Conservation (phyloP, 2,797 vertebrate genomes). For the Emydoidea blandingii region DNA sequence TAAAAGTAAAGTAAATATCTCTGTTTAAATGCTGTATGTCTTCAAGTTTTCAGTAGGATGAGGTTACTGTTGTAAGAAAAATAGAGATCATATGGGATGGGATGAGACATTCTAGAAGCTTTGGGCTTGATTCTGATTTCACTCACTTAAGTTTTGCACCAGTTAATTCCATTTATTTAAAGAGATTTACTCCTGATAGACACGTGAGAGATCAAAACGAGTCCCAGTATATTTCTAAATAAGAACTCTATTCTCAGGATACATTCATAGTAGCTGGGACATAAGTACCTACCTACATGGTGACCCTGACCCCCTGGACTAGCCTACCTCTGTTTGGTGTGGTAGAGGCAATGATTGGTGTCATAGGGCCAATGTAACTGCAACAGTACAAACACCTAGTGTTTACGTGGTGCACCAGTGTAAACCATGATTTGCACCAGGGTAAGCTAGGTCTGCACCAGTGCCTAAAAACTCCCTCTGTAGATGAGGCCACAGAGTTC, state of each 20-base stretch:
- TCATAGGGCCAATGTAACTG: background rate
- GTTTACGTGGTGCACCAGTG: background rate
- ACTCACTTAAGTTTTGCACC: background rate
- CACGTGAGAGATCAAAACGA: background rate
- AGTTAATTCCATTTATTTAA: conserved; percentile 1
- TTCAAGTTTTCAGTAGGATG: background rate
- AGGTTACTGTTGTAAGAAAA: background rate
- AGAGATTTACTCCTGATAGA: background rate
- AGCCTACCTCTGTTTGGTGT: background rate
- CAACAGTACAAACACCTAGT: background rate
- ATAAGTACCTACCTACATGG: background rate
- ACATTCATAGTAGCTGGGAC: background rate
- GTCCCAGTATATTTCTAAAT: background rate
- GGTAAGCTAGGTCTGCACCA: background rate
- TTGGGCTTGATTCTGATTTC: background rate
- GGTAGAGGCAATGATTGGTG: background rate
- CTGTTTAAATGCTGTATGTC: background rate
- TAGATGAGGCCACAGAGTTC: background rate
- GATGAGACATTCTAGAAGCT: background rate
- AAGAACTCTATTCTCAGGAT: conserved; percentile 8
- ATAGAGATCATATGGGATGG: background rate
- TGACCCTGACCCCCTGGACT: background rate
- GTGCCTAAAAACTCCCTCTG: background rate
- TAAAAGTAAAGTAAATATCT: background rate
- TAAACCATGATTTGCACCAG: background rate